These are phyloP conservation scores for Cochlearius cochlearius DNA, from an alignment of 2,113 vertebrate genomes.

Conservation along the genomic window DNA sequence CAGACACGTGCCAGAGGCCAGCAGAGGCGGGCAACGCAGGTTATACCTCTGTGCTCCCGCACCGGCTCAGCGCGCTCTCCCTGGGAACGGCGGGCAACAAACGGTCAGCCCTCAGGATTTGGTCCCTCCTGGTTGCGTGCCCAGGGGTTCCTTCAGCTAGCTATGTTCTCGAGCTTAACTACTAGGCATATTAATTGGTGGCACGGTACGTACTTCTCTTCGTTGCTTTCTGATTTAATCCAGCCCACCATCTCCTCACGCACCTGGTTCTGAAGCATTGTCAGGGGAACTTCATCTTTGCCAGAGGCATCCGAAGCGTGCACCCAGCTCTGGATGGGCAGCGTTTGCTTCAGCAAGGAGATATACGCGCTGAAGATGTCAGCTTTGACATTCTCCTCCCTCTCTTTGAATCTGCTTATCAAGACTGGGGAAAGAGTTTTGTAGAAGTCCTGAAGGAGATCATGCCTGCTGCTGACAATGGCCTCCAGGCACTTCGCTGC, in stretches of 20 bases:
- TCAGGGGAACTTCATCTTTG: slow-evolving; percentile 75
- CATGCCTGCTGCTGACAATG: slow-evolving; percentile 79
- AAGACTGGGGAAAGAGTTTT: slow-evolving; percentile 80
- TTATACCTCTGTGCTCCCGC: neutral
- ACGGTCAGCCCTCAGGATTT: neutral
- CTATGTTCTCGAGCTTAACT: neutral
- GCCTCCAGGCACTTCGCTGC: slow-evolving; percentile 90
- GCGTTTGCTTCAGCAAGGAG: slow-evolving; percentile 83
- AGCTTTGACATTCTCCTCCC: slow-evolving; percentile 91
- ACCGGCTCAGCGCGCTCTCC: neutral
- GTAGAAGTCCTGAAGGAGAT: slow-evolving; percentile 87
- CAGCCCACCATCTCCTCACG: neutral
- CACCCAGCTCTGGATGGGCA: slow-evolving; percentile 70
- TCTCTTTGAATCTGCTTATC: slow-evolving; percentile 88
- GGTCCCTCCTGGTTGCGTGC: neutral
- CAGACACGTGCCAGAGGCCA: neutral
- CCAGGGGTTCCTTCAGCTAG: neutral
- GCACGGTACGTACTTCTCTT: neutral
- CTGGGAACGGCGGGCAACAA: accelerated
- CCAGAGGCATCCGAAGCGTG: slow-evolving; percentile 24
- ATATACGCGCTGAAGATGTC: slow-evolving; percentile 88
- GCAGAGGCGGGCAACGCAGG: too few species aligned
- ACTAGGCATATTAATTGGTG: accelerated
- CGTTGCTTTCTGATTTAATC: neutral
- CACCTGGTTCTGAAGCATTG: slow-evolving; percentile 85